Evolutionary conservation across 2,797 vertebrate species (phyloP), one percentile per base, ranked within the genome.

Genomic region (Chelon labrosus): DNA sequence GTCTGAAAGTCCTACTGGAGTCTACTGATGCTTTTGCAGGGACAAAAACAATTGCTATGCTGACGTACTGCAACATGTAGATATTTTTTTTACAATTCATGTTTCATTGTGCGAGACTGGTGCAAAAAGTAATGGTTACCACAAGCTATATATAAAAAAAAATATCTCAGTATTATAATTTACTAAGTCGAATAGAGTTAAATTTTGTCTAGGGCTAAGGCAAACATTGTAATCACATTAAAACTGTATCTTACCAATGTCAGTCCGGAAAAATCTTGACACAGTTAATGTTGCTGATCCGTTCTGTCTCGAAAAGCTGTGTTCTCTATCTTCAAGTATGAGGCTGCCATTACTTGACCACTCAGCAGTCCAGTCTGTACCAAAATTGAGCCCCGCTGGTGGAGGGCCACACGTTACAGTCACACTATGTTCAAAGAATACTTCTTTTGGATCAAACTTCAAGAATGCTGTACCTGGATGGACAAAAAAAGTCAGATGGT

Each of bases 201-300:
- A n/a, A n/a, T n/a, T n/a, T n/a, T n/a, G n/a, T 3, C 3, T 22
- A 22, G 22, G 22, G 1, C 22, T 31, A 31, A 31, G 31, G 4
- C 27, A 12, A 10, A 85, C 52, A 55, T 76, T 41, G 42, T 7
- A 5, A 17, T 7, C 14, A 50, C n/a, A 10, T 1, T 25, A 4
- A 2, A 25, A 35, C 7, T 19, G 19, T 47, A 39, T 83, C 90
- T 89, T 73, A 94, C 93, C 93, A 2, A 1, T 54, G 41, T 91
- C 78, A 0, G 42, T 54, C 2, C 0, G 0, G 37, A 31, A 57
- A 37, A 72, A 63, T 0, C 0, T 47, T 0, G 1, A 9, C 4
- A 92, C 35, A 10, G 2, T 85, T 41, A 94, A 77, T 1, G 2
- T 67, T 22, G 51, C 3, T 2, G 0, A 0, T 35, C 1, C 44